These are phyloP conservation scores for Xerus rutilus DNA, from an alignment of 2,797 vertebrate species.

Conservation along the genomic window DNA sequence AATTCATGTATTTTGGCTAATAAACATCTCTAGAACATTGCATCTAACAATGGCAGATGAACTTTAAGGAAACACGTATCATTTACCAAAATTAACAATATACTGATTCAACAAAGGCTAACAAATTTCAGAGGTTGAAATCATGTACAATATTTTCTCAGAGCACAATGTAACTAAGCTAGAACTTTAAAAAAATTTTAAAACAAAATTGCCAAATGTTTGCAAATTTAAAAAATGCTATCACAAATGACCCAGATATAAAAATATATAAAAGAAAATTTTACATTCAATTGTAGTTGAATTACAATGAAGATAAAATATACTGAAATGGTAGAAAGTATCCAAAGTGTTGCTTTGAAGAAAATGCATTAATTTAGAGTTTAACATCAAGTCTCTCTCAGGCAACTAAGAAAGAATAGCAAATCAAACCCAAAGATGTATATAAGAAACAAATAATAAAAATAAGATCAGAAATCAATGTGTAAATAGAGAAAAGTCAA, in stretches of 20 bases:
- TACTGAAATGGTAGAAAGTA: not conserved
- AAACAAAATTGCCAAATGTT: not conserved
- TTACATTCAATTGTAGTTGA: not conserved
- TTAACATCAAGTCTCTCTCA: not conserved
- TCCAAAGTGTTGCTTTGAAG: not conserved
- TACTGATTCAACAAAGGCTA: not conserved
- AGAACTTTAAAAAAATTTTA: not conserved
- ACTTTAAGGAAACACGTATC: not conserved
- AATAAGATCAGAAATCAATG: not conserved
- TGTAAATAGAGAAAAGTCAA: not conserved
- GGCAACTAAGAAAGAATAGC: not conserved
- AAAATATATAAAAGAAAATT: not conserved
- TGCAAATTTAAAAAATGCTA: not conserved
- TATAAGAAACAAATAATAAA: not conserved
- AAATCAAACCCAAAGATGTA: not conserved
- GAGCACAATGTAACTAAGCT: not conserved
- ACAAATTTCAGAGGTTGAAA: not conserved
- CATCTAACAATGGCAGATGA: not conserved
- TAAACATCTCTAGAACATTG: not conserved
- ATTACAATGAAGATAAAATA: not conserved
- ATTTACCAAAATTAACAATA: not conserved
- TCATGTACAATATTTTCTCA: not conserved
- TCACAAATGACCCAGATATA: not conserved
- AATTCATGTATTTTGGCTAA: not conserved
- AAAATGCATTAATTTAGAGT: constrained; percentile 9